These are phyloP conservation scores for Cherax destructor DNA, from an alignment of 1,140 invertebrate genomes.

Conservation along the genomic window DNA sequence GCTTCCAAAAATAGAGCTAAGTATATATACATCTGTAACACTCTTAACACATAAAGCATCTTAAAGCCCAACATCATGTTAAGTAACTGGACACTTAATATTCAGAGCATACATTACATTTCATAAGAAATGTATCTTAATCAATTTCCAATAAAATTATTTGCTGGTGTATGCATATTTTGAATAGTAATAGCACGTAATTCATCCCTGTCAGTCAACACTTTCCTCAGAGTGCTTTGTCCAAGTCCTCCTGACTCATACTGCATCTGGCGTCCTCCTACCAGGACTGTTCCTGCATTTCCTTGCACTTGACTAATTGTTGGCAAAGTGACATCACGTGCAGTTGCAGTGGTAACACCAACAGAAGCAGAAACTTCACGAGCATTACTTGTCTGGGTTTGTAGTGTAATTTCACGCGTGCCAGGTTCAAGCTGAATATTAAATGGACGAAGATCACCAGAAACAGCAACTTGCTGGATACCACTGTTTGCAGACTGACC, in stretches of 20 bases:
- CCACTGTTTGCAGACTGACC: constrained; percentile 34
- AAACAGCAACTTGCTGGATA: constrained; percentile 60
- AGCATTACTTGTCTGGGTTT: constrained; percentile 17
- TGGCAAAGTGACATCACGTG: constrained; percentile 43
- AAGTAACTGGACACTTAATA: neutral
- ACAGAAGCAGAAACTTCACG: constrained; percentile 25
- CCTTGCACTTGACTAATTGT: constrained; percentile 52
- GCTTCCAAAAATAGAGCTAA: constrained; percentile 10
- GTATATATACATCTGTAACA: constrained; percentile 8
- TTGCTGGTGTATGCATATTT: constrained; percentile 31
- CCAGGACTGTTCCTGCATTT: constrained; percentile 45
- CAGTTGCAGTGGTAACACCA: constrained; percentile 26
- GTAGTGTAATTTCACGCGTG: constrained; percentile 50
- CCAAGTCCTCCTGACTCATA: constrained; percentile 48
- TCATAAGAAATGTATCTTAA: constrained; percentile 5
- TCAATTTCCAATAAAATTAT: constrained; percentile 73
- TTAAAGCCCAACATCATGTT: neutral
- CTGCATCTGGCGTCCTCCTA: constrained; percentile 44
- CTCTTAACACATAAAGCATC: constrained; percentile 7
- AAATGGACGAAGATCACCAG: constrained; percentile 56
- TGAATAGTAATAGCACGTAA: constrained; percentile 44
- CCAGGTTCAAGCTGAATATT: constrained; percentile 58
- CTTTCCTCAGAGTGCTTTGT: constrained; percentile 52
- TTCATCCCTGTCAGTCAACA: constrained; percentile 44
- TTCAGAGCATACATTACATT: constrained; percentile 6